Evolutionary conservation across 2,797 vertebrate species (phyloP).

Genomic region (Pseudocheirus occidentalis): DNA sequence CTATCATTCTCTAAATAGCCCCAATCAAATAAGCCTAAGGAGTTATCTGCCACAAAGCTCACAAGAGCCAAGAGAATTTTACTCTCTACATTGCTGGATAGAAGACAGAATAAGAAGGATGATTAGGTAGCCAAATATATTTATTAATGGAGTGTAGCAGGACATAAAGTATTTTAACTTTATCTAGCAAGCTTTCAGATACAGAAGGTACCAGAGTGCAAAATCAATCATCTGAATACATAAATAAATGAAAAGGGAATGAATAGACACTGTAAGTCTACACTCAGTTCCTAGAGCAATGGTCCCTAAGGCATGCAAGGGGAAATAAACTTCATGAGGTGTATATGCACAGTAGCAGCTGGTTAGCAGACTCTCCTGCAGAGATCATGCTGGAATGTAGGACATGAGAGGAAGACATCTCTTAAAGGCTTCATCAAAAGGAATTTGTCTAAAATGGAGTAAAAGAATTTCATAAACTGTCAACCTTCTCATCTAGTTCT

Average conservation of each 20-base stretch:
- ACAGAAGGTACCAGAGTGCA: not conserved
- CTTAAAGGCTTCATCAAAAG: not conserved
- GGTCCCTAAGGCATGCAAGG: not conserved
- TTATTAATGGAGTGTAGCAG: not conserved
- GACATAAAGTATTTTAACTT: not conserved
- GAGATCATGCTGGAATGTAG: not conserved
- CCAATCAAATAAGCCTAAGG: not conserved
- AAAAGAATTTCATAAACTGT: not conserved
- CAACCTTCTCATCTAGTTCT: not conserved
- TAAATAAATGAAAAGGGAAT: not conserved
- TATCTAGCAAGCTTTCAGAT: not conserved
- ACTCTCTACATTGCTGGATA: not conserved
- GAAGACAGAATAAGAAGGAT: not conserved
- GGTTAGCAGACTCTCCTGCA: not conserved
- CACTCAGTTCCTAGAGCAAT: not conserved
- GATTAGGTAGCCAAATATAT: not conserved
- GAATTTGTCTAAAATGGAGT: not conserved
- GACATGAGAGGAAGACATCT: not conserved
- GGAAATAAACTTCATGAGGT: not conserved
- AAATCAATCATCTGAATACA: not conserved
- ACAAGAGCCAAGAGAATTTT: not conserved
- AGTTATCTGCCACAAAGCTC: not conserved
- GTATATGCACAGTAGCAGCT: not conserved
- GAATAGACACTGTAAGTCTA: not conserved
- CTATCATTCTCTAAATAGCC: not conserved